Evolutionary conservation across 2,888 invertebrate species (phyloP).

Genomic region (Xylota segnis): DNA sequence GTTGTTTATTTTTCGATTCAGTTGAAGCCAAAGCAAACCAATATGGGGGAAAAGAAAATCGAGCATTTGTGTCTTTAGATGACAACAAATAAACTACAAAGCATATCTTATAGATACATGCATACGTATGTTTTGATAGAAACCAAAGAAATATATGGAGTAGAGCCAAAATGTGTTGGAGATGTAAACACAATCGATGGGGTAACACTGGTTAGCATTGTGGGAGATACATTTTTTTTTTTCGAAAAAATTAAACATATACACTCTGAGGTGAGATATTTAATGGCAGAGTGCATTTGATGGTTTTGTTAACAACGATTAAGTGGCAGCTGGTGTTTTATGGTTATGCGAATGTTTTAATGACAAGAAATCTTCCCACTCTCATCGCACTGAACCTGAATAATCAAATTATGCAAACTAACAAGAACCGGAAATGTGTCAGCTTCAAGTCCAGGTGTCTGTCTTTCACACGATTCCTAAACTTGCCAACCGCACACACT

Average conservation of each 20-base stretch:
- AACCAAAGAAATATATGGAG: slow-evolving; percentile 44
- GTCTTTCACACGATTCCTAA: slow-evolving; percentile 5
- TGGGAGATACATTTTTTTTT: slow-evolving; percentile 26
- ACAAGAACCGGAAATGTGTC: slow-evolving; percentile 4
- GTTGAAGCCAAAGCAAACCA: slow-evolving; percentile 28
- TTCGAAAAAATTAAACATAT: slow-evolving; percentile 2
- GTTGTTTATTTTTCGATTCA: slow-evolving; percentile 53
- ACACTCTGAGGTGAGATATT: slow-evolving; percentile 14
- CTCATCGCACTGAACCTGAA: not conserved
- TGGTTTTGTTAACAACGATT: slow-evolving; percentile 21
- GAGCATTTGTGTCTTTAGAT: slow-evolving; percentile 3
- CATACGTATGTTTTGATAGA: slow-evolving; percentile 23
- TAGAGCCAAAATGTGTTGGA: slow-evolving; percentile 36
- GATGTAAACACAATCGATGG: slow-evolving; percentile 49
- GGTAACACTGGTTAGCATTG: slow-evolving; percentile 44
- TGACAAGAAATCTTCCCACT: not conserved
- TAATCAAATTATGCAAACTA: slow-evolving; percentile 14
- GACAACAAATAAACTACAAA: slow-evolving; percentile 32
- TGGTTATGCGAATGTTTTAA: not conserved
- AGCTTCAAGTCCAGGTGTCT: not conserved
- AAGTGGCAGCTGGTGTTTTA: slow-evolving; percentile 3
- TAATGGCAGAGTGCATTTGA: slow-evolving; percentile 18
- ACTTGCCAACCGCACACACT: not conserved
- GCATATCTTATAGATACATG: not conserved
- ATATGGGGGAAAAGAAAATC: not conserved